These are phyloP conservation scores for Montipora cactus DNA, from an alignment of 64 coral and sea anemone genomes.

Conservation along the genomic window DNA sequence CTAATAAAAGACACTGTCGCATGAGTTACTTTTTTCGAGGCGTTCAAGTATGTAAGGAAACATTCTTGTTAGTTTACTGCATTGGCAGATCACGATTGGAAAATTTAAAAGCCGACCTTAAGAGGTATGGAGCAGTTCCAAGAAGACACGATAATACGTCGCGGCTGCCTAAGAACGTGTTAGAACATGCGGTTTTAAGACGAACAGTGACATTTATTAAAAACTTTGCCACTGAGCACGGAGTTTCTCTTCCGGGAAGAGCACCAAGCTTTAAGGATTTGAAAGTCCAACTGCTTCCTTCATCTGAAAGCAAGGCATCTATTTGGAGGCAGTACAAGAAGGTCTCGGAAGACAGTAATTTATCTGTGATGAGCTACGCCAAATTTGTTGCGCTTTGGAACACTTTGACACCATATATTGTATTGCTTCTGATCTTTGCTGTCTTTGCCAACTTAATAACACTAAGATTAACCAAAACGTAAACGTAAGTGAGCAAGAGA, in stretches of 20 bases:
- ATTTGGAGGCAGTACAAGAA: slow-evolving; percentile 15
- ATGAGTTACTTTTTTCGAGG: not conserved
- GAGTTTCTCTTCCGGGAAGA: slow-evolving; percentile 43
- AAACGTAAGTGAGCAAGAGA: slow-evolving; percentile 22
- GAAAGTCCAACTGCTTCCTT: slow-evolving; percentile 43
- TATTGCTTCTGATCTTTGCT: slow-evolving; percentile 49
- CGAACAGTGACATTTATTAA: slow-evolving; percentile 28
- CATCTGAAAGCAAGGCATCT: slow-evolving; percentile 29
- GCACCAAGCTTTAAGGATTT: slow-evolving; percentile 54
- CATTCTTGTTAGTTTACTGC: slow-evolving; percentile 44
- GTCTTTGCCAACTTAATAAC: slow-evolving; percentile 56
- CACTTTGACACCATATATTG: slow-evolving; percentile 41
- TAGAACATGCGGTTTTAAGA: slow-evolving; percentile 5
- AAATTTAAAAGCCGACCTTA: slow-evolving; percentile 32
- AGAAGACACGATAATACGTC: slow-evolving; percentile 30
- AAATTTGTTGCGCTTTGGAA: slow-evolving; percentile 51
- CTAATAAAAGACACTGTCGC: not conserved
- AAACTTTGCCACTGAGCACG: slow-evolving; percentile 44
- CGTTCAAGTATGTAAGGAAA: slow-evolving; percentile 39
- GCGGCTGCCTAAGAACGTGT: slow-evolving; percentile 16
- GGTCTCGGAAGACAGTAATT: slow-evolving; percentile 10
- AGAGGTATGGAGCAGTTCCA: slow-evolving; percentile 25
- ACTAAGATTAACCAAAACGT: slow-evolving; percentile 29
- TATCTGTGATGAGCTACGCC: not conserved
- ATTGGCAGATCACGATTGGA: slow-evolving; percentile 38